Conservation (phyloP, 2,888 invertebrate species). For the Julus scanicus region DNA sequence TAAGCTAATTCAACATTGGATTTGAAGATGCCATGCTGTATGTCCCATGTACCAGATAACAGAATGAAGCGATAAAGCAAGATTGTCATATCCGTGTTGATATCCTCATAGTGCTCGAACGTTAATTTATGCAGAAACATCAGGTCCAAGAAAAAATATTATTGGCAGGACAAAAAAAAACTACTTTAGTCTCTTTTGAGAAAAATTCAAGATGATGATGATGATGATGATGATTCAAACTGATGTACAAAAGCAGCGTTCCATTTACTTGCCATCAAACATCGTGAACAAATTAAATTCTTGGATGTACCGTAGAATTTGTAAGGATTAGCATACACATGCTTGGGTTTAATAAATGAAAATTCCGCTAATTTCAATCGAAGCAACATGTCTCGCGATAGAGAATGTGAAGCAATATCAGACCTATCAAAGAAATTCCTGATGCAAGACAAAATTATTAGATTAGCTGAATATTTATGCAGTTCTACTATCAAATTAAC, state of each 20-base stretch:
- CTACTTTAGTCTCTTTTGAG: background rate
- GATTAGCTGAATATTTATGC: conserved; percentile 31
- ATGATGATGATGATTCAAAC: background rate
- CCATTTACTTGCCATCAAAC: background rate
- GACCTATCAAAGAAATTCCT: conserved; percentile 2
- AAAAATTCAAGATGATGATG: background rate
- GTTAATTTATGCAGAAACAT: too few relatives aligned
- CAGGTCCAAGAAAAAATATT: background rate
- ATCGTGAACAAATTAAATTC: conserved; percentile 25
- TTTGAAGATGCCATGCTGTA: too few relatives aligned
- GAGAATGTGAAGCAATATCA: background rate
- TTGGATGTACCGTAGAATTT: background rate
- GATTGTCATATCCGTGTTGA: too few relatives aligned
- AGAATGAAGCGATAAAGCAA: too few relatives aligned
- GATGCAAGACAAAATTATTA: conserved; percentile 31
- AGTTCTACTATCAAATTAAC: conserved; percentile 37
- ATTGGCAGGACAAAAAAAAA: background rate
- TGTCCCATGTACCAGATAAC: too few relatives aligned
- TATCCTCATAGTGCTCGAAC: too few relatives aligned
- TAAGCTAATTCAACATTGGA: too few relatives aligned
- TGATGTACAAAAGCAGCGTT: background rate
- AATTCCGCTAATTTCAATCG: conserved; percentile 5
- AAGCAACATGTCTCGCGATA: background rate
- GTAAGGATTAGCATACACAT: conserved; percentile 31
- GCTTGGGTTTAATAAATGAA: conserved; percentile 31